These are phyloP conservation scores for Mizuhopecten yessoensis DNA, from an alignment of 1,140 invertebrate species.

Conservation along the genomic window DNA sequence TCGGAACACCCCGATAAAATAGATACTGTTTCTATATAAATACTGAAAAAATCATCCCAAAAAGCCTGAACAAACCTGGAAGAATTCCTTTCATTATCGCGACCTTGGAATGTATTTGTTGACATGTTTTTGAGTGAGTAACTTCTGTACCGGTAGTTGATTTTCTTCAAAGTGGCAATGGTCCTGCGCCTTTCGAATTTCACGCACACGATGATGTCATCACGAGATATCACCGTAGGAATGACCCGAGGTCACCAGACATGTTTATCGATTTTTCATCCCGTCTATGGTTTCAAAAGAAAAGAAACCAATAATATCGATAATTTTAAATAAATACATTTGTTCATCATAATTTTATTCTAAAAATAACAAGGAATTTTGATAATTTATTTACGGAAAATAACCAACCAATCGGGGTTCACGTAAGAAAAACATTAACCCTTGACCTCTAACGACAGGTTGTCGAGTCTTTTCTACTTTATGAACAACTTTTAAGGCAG, in stretches of 20 bases:
- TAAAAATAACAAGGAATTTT: neutral
- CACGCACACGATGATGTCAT: slow-evolving; percentile 71
- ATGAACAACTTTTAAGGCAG: neutral
- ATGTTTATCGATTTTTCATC: neutral
- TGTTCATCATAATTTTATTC: neutral
- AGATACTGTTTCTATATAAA: neutral
- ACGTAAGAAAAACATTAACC: neutral
- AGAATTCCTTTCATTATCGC: slow-evolving; percentile 62
- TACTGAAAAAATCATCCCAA: neutral
- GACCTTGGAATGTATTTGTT: slow-evolving; percentile 67
- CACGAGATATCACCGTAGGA: slow-evolving; percentile 36
- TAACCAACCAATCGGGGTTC: neutral
- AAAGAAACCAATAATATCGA: neutral
- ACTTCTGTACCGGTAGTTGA: slow-evolving; percentile 31
- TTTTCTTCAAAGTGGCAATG: slow-evolving; percentile 33
- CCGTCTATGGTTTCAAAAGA: neutral
- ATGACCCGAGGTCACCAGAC: neutral
- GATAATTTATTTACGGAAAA: slow-evolving; percentile 29
- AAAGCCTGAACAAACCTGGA: slow-evolving; percentile 44
- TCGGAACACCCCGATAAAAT: neutral
- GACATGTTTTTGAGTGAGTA: slow-evolving; percentile 65
- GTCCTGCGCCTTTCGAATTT: slow-evolving; percentile 64
- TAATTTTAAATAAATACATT: neutral
- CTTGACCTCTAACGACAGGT: slow-evolving; percentile 12
- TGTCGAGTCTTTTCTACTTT: neutral